Conservation (phyloP, 2,888 invertebrate species). For the Callyntrura guangdongensis region DNA sequence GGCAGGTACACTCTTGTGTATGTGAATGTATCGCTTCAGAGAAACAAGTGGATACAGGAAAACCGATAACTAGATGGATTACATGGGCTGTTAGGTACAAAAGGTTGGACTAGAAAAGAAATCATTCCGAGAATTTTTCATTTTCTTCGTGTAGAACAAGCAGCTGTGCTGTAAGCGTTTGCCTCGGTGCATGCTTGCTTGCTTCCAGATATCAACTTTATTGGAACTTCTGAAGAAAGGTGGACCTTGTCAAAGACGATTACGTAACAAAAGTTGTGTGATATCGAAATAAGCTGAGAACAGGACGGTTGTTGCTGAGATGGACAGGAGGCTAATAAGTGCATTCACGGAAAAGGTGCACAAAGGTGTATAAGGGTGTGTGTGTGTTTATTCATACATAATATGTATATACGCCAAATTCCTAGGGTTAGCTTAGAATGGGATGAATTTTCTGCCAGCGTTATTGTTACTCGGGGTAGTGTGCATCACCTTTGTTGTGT, state of each 20-base stretch:
- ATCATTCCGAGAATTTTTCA: slow-evolving; percentile 30
- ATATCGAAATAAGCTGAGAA: slow-evolving; percentile 17
- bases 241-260: slow-evolving; percentile 40
- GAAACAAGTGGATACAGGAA: background rate
- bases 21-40: background rate
- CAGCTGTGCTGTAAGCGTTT: slow-evolving; percentile 10
- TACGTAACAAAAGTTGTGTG: slow-evolving; percentile 23
- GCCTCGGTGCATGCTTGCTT: background rate
- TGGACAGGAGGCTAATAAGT: slow-evolving; percentile 32
- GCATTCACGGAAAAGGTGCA: background rate
- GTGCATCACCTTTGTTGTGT: too few relatives aligned
- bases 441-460: too few relatives aligned
- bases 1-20: background rate
- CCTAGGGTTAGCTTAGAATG: too few relatives aligned
- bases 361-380: too few relatives aligned
- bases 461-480: too few relatives aligned
- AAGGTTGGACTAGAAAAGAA: background rate
- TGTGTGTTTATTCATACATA: too few relatives aligned
- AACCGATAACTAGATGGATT: background rate
- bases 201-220: slow-evolving; percentile 6
- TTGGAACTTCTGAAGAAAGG: slow-evolving; percentile 40
- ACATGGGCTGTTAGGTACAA: background rate
- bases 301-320: background rate
- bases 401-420: too few relatives aligned
- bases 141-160: background rate